Evolutionary conservation across 2,888 invertebrate genomes (phyloP).

Genomic region (Xanthia togata): DNA sequence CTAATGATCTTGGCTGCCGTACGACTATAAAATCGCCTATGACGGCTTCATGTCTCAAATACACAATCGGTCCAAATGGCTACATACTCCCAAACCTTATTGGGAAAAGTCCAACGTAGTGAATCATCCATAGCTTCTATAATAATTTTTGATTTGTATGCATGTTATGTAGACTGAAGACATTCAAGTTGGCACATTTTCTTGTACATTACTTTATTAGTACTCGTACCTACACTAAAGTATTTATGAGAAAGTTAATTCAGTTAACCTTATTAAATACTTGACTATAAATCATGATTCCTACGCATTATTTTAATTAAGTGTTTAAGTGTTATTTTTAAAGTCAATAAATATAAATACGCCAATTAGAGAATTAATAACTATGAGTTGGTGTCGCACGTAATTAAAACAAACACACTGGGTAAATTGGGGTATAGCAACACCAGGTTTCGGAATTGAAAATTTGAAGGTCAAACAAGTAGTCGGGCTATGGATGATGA

Average conservation of each 20-base stretch:
- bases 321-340: constrained; percentile 17
- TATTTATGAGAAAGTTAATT: constrained; percentile 16
- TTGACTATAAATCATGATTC: not conserved
- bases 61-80: too few species aligned
- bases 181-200: constrained; percentile 13
- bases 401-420: constrained; percentile 5
- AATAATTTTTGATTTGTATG: not conserved
- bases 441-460: not conserved
- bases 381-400: constrained; percentile 13
- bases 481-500: too few species aligned
- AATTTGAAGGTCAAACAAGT: not conserved
- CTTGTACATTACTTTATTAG: constrained; percentile 10
- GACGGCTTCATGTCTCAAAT: too few species aligned
- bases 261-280: constrained; percentile 17
- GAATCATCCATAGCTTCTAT: constrained; percentile 15
- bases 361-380: constrained; percentile 28
- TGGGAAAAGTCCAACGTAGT: constrained; percentile 11
- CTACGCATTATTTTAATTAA: constrained; percentile 13
- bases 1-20: not conserved
- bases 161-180: constrained; percentile 5
- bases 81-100: not conserved
- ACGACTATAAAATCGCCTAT: not conserved
- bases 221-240: constrained; percentile 1
- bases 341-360: constrained; percentile 8
- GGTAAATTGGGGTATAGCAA: constrained; percentile 3